Conservation (phyloP, 1,140 invertebrate species). For the Pseudomyrmex gracilis region DNA sequence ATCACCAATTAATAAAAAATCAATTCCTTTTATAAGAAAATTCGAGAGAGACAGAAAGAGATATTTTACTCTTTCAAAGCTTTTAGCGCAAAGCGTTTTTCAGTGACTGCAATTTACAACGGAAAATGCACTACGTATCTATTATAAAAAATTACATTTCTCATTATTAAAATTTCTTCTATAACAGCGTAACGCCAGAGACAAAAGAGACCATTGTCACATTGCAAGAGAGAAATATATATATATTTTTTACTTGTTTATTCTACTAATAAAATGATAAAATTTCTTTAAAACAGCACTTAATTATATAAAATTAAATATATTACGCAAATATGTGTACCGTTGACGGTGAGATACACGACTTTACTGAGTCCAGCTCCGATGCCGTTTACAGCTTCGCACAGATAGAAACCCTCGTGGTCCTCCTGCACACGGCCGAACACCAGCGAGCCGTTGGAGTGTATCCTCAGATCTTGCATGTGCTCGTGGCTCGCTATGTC, state of each 20-base stretch:
- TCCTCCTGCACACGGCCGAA: conserved; percentile 93
- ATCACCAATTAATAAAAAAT: conserved; percentile 38
- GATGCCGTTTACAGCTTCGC: conserved; percentile 96
- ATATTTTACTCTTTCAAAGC: neutral
- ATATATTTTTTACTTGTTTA: neutral
- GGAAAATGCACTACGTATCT: neutral
- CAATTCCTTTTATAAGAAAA: neutral
- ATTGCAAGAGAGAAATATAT: neutral
- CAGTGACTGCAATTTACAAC: conserved; percentile 7
- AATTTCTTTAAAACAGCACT: neutral
- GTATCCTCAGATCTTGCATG: conserved; percentile 87
- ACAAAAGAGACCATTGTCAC: neutral
- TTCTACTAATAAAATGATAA: neutral
- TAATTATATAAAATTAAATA: conserved; percentile 63
- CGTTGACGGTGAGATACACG: conserved; percentile 94
- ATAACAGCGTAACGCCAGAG: neutral
- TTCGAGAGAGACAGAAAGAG: neutral
- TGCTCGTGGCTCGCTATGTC: conserved; percentile 88
- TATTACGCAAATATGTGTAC: conserved; percentile 84
- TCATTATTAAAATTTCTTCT: conserved; percentile 13
- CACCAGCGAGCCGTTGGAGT: conserved; percentile 92
- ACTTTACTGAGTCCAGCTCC: conserved; percentile 95
- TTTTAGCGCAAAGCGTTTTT: neutral
- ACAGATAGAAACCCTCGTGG: conserved; percentile 95
- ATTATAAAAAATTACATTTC: conserved; percentile 25